Conservation (phyloP, 2,797 vertebrate genomes). For the Sebastes taczanowskii region DNA sequence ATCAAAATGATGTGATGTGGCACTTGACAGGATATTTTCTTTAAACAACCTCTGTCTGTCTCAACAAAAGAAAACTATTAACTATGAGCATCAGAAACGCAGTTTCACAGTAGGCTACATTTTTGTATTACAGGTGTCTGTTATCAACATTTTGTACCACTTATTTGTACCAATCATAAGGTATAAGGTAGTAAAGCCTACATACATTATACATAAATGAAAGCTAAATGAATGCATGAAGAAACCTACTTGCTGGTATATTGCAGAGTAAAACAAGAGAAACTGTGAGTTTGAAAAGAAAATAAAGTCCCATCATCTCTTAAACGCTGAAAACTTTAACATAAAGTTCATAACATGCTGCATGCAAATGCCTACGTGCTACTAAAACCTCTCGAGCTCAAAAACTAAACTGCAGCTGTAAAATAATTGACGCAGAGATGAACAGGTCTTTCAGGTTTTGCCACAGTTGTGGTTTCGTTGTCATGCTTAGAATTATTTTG, state of each 20-base stretch:
- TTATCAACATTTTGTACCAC: not conserved
- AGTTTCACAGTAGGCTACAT: not conserved
- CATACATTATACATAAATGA: not conserved
- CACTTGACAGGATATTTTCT: not conserved
- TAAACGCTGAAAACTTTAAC: not conserved
- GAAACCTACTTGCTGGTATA: not conserved
- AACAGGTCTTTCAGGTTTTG: slow-evolving; percentile 8
- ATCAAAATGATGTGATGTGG: not conserved
- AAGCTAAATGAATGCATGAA: not conserved
- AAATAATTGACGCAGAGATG: not conserved
- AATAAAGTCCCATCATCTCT: not conserved
- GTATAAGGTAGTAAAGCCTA: not conserved
- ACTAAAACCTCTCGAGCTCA: not conserved
- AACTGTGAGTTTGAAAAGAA: not conserved
- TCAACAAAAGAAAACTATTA: not conserved
- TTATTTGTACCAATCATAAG: not conserved
- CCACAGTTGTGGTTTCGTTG: not conserved
- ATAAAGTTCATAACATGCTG: not conserved
- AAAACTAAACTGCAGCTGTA: not conserved
- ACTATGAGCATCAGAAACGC: not conserved
- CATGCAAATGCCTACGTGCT: not conserved
- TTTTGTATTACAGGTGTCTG: not conserved
- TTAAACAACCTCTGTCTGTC: not conserved
- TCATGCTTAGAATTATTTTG: not conserved
- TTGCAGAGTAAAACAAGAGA: slow-evolving; percentile 3